phyloP scores from a whole-genome alignment of 30 jellyfish, hydroid and myxozoan species.

The Nemopilema nomurai region DNA sequence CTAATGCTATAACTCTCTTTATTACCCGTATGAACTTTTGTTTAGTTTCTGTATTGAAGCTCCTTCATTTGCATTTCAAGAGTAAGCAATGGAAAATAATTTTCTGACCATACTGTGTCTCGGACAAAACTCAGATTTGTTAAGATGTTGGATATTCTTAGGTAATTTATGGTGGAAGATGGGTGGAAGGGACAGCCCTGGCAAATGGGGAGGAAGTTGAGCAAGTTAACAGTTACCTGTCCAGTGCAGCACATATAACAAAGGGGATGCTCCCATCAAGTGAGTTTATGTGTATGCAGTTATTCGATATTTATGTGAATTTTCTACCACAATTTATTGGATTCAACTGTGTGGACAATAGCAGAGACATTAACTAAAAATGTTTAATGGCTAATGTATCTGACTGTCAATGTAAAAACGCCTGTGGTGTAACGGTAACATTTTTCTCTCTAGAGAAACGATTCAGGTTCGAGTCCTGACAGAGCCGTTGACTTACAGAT shows the following conservation, averaged over 20 bases:
- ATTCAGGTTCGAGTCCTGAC: slow-evolving; percentile 45
- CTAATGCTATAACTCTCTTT: neutral
- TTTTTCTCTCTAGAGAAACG: slow-evolving; percentile 19
- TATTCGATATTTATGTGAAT: neutral
- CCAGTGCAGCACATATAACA: slow-evolving; percentile 27
- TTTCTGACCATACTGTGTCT: neutral
- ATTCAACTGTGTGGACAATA: neutral
- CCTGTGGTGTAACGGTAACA: slow-evolving; percentile 37
- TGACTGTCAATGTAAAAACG: neutral
- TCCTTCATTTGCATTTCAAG: neutral
- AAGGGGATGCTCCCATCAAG: slow-evolving; percentile 31
- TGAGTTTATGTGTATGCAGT: neutral
- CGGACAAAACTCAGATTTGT: neutral
- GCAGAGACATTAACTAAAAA: neutral
- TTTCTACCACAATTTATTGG: neutral
- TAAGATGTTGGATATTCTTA: neutral
- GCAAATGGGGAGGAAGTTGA: slow-evolving; percentile 52
- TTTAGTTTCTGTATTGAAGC: neutral
- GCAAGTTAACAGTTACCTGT: slow-evolving; percentile 52
- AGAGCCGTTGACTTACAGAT: slow-evolving; percentile 14
- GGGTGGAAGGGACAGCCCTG: slow-evolving; percentile 46
- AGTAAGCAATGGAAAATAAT: neutral
- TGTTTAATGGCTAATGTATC: neutral
- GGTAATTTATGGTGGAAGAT: slow-evolving; percentile 45
- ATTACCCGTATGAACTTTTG: neutral